Evolutionary conservation across 2,113 vertebrate species (phyloP).

Genomic region (Entelurus aequoreus): DNA sequence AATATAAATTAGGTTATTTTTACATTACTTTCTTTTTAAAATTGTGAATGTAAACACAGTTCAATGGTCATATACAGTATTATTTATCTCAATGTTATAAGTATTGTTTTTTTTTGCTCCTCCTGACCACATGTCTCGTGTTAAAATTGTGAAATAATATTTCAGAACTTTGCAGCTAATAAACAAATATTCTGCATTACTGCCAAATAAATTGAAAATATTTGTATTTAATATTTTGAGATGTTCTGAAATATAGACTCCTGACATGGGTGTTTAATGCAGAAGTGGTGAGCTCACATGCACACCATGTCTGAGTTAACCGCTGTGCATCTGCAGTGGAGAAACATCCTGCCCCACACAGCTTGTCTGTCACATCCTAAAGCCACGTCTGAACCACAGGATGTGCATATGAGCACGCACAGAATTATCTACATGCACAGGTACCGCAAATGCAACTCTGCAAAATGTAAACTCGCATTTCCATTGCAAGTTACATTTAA

Average conservation of each 20-base stretch:
- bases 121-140: too few relatives aligned
- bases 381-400: constrained; percentile 65
- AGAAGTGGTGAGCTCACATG: constrained; percentile 28
- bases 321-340: constrained; percentile 48
- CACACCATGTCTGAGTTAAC: constrained; percentile 31
- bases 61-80: too few relatives aligned
- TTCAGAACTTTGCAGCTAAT: neutral
- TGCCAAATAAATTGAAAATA: neutral
- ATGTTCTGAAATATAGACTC: constrained; percentile 5
- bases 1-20: too few relatives aligned
- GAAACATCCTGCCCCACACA: constrained; percentile 53
- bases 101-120: too few relatives aligned
- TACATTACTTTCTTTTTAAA: too few relatives aligned
- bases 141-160: neutral
- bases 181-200: neutral
- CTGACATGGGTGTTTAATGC: constrained; percentile 17
- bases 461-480: constrained; percentile 28
- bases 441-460: constrained; percentile 31
- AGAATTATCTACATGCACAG: constrained; percentile 19
- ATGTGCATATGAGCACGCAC: constrained; percentile 32
- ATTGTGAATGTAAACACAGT: too few relatives aligned
- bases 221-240: neutral
- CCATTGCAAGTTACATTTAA: neutral
- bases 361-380: constrained; percentile 63
- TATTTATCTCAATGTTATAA: too few relatives aligned